Conservation (phyloP, 2,888 invertebrate genomes). For the Listrodromus nycthemerus region DNA sequence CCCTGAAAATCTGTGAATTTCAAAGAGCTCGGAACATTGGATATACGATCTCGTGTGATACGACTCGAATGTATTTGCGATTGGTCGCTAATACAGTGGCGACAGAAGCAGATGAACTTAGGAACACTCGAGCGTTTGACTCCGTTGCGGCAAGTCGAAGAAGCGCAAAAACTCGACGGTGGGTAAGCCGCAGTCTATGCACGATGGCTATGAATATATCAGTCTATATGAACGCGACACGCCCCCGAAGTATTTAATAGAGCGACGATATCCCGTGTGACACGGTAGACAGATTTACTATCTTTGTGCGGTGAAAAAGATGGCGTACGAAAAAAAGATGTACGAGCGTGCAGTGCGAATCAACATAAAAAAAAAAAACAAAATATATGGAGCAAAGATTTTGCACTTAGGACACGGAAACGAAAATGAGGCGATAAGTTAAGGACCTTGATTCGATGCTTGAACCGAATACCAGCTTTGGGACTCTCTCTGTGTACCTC, state of each 20-base stretch:
- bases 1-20: not conserved
- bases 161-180: slow-evolving; percentile 13
- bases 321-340: not conserved
- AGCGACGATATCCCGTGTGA: not conserved
- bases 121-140: not conserved
- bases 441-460: slow-evolving; percentile 49
- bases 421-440: not conserved
- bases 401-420: slow-evolving; percentile 1
- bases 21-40: too few relatives aligned
- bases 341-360: not conserved
- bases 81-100: not conserved
- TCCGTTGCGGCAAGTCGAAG: not conserved
- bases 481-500: not conserved
- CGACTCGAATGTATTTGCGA: not conserved
- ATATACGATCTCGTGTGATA: not conserved
- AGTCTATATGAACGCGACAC: slow-evolving; percentile 11
- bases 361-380: not conserved
- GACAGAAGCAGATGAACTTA: not conserved
- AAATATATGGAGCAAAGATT: slow-evolving; percentile 6
- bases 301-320: not conserved
- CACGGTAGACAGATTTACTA: not conserved
- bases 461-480: slow-evolving; percentile 59
- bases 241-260: slow-evolving; percentile 46
- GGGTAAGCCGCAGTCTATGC: slow-evolving; percentile 37
- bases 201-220: not conserved